phyloP scores from a whole-genome alignment of 1,140 invertebrate genomes.

The Yoshiicerus persimilis region DNA sequence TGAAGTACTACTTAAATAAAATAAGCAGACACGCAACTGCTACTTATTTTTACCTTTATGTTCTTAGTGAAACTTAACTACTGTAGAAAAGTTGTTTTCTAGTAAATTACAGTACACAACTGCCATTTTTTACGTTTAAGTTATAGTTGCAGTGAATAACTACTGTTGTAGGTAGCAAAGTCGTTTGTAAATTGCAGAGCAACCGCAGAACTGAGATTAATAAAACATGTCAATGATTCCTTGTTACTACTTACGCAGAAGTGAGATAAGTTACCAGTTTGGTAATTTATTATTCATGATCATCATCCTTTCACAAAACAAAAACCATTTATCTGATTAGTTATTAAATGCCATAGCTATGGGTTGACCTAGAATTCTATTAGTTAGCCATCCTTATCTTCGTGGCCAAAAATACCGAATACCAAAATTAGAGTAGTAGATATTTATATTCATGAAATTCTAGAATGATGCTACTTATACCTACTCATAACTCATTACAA shows the following conservation, averaged over 20 bases:
- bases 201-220: conserved; percentile 19
- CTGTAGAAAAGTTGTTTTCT: neutral
- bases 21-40: neutral
- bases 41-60: neutral
- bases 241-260: neutral
- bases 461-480: neutral
- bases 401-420: neutral
- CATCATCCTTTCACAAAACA: neutral
- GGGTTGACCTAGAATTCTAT: neutral
- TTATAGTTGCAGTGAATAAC: neutral
- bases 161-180: neutral
- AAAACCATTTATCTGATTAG: neutral
- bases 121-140: neutral
- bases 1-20: neutral
- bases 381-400: neutral
- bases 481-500: neutral
- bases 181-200: neutral
- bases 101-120: neutral
- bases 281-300: neutral
- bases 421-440: neutral
- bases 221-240: conserved; percentile 3
- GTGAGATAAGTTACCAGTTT: neutral
- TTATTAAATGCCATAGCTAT: neutral
- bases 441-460: neutral
- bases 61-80: neutral